Base-by-base conservation (phyloP, 2,888 invertebrate genomes). In the Coelopa pilipes region DNA sequence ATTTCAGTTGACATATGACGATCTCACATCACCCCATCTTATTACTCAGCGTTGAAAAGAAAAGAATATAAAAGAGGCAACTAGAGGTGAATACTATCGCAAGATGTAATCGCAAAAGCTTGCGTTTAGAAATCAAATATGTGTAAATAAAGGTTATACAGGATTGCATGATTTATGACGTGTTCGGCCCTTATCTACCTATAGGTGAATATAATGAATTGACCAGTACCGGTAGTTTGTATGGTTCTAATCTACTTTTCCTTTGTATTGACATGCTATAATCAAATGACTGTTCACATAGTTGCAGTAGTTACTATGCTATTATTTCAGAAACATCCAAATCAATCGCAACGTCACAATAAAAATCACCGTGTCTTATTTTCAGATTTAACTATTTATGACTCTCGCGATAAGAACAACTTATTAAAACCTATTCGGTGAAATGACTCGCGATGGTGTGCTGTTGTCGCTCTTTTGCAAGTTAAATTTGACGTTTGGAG, bases 11-110 rank as follows among this genome's bases (percentile, higher is more conserved):
- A 2, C 7, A 34, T 34, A 34, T 34, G 34, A 34, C 34, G 7
- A 34, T 4, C 34, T 7, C 34, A 34, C 46, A 46, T 70, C 62
- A 70, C 50, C 70, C 50, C 62, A 70, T 70, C 62, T 21, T 50
- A n/a, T 17, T 46, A 65, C 76, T 75, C 78, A 81, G 81, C 81
- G 82, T 81, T 79, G 80, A 47, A 79, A 81, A 81, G 79, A 81
- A 80, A 81, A 81, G 76, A 75, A 76, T 70, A 67, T 34, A 75
- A 57, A 70, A 70, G 70, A 11, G 45, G 53, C 24, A 34, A 2
- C 34, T 34, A 34, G 34, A n/a, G n/a, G n/a, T n/a, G n/a, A 34
- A 34, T 34, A 34, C 34, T 34, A 34, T 34, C 34, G 34, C 34
- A 34, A 34, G 34, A 34, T 34, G 34, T 34, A 34, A 34, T 34